Evolutionary conservation across 2,797 vertebrate species (phyloP).

Genomic region (Brachyrhaphis roseni): DNA sequence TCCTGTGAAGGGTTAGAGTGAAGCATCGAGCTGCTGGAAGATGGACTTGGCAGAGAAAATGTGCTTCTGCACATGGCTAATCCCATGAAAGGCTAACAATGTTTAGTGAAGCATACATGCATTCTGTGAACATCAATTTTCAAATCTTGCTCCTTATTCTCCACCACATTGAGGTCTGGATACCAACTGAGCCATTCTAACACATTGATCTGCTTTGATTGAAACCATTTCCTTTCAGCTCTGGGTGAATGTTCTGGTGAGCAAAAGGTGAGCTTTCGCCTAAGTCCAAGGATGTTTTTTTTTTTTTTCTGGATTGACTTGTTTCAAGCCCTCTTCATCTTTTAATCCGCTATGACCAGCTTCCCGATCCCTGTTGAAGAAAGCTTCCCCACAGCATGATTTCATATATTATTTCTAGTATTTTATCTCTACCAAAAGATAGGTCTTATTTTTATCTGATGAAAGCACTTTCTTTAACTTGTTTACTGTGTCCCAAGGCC

Average conservation of each 20-base stretch:
- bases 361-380: neutral
- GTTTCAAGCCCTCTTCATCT: neutral
- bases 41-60: slow-evolving; percentile 23
- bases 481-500: neutral
- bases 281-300: neutral
- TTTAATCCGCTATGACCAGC: neutral
- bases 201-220: neutral
- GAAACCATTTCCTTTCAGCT: neutral
- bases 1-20: slow-evolving; percentile 30
- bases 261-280: neutral
- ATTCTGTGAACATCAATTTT: neutral
- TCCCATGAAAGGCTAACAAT: neutral
- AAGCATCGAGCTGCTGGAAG: slow-evolving; percentile 30
- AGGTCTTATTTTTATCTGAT: neutral
- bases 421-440: neutral
- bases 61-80: slow-evolving; percentile 33
- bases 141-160: neutral
- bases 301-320: neutral
- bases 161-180: neutral
- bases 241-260: neutral
- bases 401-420: neutral
- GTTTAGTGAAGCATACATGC: slow-evolving; percentile 6
- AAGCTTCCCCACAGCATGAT: neutral
- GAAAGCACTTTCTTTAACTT: neutral
- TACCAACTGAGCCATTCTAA: neutral